Evolutionary conservation across 2,113 vertebrate species (phyloP), one percentile per base, ranked within the genome.

Genomic region (Leiothrix lutea): DNA sequence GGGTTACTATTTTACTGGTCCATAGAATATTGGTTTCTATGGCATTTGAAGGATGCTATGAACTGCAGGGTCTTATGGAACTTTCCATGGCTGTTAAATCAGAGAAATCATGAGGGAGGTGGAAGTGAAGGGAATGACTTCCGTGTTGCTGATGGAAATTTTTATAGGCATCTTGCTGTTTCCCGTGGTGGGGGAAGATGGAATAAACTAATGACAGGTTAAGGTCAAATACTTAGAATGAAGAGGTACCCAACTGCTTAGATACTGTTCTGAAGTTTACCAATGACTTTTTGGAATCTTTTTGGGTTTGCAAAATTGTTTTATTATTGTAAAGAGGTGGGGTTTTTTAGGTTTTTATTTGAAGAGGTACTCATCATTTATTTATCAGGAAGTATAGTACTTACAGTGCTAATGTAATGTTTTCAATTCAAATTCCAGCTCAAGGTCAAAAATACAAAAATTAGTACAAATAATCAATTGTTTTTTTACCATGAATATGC

Each of bases 161-260:
- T 95, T 88, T 93, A 73, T 51, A 66, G 40, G 57, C 40, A 79
- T 35, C 69, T 85, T 87, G 69, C 65, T 91, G 80, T 89, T 92
- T 89, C 36, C 40, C 12, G 7, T 56, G 53, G 44, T 74, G 28
- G 28, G 15, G 15, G 6, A 79, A 79, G 42, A 81, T 42, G 40
- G 11, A 81, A 60, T 69, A 50, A 96, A 75, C 21, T 78, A 79
- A 86, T 53, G 40, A 86, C 69, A 89, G 45, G 15, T 38, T 67
- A 81, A 91, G 61, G 77, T 86, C 75, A 90, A 90, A 72, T 40
- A 14, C 21, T 83, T 84, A 74, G 28, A 67, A 6, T 65, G 2
- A 40, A 65, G 21, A 45, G 53, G 31, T 44, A 69, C 29, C 8
- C 31, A 72, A 2, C 31, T 38, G 24, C 40, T 79, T 40, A 79